Conservation (phyloP, 2,888 invertebrate genomes). For the Serrognathus titanus region DNA sequence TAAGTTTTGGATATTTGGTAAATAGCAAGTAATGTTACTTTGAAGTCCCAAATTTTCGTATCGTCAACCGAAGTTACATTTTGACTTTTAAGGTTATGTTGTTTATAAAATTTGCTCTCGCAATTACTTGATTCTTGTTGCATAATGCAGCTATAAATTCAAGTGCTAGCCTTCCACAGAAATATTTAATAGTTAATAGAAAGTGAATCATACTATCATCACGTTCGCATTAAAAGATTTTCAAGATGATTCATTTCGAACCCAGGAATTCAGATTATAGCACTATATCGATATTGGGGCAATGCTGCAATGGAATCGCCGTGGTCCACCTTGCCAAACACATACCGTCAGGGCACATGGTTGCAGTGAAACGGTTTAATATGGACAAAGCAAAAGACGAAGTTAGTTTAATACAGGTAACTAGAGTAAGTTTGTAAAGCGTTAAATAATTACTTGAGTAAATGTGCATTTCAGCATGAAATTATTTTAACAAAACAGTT, state of each 20-base stretch:
- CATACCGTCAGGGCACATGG: constrained; percentile 61
- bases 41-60: too few species aligned
- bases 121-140: too few species aligned
- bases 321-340: constrained; percentile 69
- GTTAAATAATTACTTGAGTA: background rate
- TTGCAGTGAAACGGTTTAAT: constrained; percentile 73
- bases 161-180: background rate
- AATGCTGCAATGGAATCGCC: constrained; percentile 67
- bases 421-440: background rate
- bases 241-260: constrained; percentile 43
- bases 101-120: too few species aligned
- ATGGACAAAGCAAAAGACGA: constrained; percentile 67
- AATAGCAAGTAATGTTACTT: too few species aligned
- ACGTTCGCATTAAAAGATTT: background rate
- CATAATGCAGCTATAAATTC: constrained; percentile 1
- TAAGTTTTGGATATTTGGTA: too few species aligned
- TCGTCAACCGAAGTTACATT: too few species aligned
- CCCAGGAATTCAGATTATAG: constrained; percentile 63
- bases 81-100: too few species aligned
- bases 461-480: constrained; percentile 63
- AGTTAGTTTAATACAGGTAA: constrained; percentile 57
- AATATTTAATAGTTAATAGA: background rate
- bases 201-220: too few species aligned
- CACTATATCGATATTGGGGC: constrained; percentile 63
- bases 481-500: constrained; percentile 73